These are phyloP conservation scores for Harpagifer antarcticus DNA, from an alignment of 2,797 vertebrate species.

Conservation along the genomic window DNA sequence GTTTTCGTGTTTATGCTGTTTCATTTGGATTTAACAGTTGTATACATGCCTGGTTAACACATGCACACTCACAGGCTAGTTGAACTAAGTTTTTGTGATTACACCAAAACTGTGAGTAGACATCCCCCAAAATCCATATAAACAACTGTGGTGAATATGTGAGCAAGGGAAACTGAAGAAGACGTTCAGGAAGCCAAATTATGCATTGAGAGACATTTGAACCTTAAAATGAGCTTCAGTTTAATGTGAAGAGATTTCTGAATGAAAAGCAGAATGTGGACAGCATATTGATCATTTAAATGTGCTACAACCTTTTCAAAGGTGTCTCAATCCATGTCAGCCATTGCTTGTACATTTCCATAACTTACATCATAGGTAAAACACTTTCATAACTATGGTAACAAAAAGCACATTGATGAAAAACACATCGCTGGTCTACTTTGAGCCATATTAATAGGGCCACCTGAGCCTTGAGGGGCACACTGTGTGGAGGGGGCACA, in stretches of 20 bases:
- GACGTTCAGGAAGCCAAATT: background rate
- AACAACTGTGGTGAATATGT: background rate
- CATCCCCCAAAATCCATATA: background rate
- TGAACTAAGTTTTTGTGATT: no score
- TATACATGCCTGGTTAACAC: no score
- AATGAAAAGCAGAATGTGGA: background rate
- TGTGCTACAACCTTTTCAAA: background rate
- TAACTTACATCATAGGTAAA: background rate
- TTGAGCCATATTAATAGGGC: constrained; percentile 20
- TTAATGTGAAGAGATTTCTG: background rate
- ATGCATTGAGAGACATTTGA: background rate
- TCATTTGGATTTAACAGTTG: no score
- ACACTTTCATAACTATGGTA: constrained; percentile 29
- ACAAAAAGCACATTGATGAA: constrained; percentile 18
- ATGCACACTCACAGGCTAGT: no score
- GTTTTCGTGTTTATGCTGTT: background rate
- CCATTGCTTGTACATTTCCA: background rate
- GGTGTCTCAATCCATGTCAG: background rate
- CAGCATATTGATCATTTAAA: background rate
- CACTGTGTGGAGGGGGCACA: background rate
- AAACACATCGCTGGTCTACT: background rate
- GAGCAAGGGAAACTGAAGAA: background rate
- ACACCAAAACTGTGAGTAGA: no score
- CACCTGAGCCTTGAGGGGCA: fast-evolving
- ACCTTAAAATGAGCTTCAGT: background rate